Conservation (phyloP, 2,888 invertebrate genomes). For the Ennomos erosarius region DNA sequence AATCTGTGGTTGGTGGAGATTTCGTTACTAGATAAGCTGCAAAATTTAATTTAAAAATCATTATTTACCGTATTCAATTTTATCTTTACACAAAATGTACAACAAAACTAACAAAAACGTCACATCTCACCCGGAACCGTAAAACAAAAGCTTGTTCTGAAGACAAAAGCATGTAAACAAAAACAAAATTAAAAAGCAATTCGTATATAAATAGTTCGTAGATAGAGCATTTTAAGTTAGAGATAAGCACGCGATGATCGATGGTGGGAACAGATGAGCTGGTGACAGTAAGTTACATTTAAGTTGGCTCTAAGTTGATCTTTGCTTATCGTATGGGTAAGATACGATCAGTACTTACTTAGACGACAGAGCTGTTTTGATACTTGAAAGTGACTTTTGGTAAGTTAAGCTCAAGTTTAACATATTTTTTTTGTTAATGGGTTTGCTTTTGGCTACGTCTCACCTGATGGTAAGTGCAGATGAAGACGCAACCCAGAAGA, state of each 20-base stretch:
- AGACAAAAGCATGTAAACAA: constrained; percentile 49
- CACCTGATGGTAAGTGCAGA: too few relatives aligned
- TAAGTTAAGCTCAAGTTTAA: too few relatives aligned
- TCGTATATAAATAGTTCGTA: constrained; percentile 68
- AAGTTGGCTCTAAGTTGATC: constrained; percentile 67
- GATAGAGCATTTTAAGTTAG: constrained; percentile 78
- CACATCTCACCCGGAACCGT: constrained; percentile 47
- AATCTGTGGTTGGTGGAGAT: too few relatives aligned
- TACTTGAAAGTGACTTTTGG: constrained; percentile 46
- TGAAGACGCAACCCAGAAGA: too few relatives aligned
- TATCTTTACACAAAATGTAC: too few relatives aligned
- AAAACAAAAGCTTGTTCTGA: constrained; percentile 48
- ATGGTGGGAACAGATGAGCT: constrained; percentile 78
- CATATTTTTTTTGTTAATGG: too few relatives aligned
- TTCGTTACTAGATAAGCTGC: too few relatives aligned
- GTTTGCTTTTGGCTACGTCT: too few relatives aligned
- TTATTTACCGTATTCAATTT: too few relatives aligned
- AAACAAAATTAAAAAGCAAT: constrained; percentile 54
- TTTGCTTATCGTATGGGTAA: constrained; percentile 68
- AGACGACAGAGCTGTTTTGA: constrained; percentile 47
- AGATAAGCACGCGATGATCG: constrained; percentile 79
- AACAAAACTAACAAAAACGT: constrained; percentile 15
- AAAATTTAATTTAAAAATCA: too few relatives aligned
- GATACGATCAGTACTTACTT: constrained; percentile 64
- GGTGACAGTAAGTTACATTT: constrained; percentile 82